Base-by-base conservation (phyloP, 2,797 vertebrate genomes). In the Manis javanica region DNA sequence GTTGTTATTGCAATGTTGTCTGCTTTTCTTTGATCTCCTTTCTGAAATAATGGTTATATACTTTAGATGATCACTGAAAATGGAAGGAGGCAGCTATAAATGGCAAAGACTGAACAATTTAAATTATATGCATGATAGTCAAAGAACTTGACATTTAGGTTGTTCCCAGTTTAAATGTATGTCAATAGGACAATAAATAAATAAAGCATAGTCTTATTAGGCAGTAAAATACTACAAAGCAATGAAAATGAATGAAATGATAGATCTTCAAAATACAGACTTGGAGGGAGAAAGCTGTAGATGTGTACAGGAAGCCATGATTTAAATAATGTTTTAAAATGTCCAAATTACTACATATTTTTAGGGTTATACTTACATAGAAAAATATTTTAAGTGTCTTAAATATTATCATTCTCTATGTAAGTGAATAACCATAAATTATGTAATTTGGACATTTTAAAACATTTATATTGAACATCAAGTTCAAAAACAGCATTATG, bases 1-100 rank as follows among this genome's bases (percentile, higher is more conserved):
- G 19, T 51, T 53, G 13, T 66, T 61, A 63, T 49, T 69, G 46
- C 34, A 53, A 79, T 9, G 26, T 19, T 85, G 1, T 83, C 74
- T 90, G 5, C 51, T 91, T 72, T 96, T 77, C 79, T 88, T 90
- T 77, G 29, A 53, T 79, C 16, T 87, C 61, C 24, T 93, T 92
- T 26, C 64, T 78, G 75, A 97, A 91, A 94, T 3, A 94, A 69
- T 64, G 13, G 31, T 19, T 75, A n/a, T 68, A 11, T 86, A 66
- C 63, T 37, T 81, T 86, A 39, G 23, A 39, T 77, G 10, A 57
- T 87, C 14, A 69, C 1, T 77, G 34, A 82, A 91, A 91, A 79
- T 78, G 34, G 84, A 61, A 26, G 13, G 77, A 63, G 21, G 37
- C 13, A 91, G 10, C 14, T 49, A 34, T 39, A 84, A 95, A 78